Evolutionary conservation across 1,140 invertebrate species (phyloP), one percentile per base, ranked within the genome.

Genomic region (Dendrolimus kikuchii): DNA sequence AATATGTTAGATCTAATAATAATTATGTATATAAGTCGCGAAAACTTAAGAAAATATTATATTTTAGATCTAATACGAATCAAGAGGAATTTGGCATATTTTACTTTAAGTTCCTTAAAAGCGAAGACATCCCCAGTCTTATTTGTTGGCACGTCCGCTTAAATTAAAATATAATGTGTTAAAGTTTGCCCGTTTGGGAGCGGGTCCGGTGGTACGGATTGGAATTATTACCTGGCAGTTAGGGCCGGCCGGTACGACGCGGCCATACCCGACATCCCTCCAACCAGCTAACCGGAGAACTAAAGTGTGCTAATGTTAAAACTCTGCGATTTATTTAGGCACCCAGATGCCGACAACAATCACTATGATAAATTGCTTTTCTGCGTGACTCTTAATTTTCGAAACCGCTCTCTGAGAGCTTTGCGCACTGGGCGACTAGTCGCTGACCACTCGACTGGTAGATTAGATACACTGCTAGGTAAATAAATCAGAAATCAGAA

Each of bases 181-280:
- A 51, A 84, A 85, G 77, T 85, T 85, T 61, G 58, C 58, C 71
- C 69, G 62, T 80, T 82, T 61, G 59, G 58, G 71, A 79, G 74
- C 74, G 72, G 51, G 64, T 51, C 64, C 59, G 53, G 57, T 53
- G 64, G 54, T 75, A 64, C 78, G 74, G 77, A 80, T 81, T 81
- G 78, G 66, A 77, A 71, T 84, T 77, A 84, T 81, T 80, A 77
- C 79, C 79, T 80, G 74, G 64, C 64, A 62, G 60, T 55, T 59
- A 57, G 58, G 42, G 63, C 60, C 60, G 60, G 62, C 65, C 68
- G 62, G 62, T 40, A 51, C 55, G 45, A 40, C 52, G 43, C 41
- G 51, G 53, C 60, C 66, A 64, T 64, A 59, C 46, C 54, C 52
- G 40, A 5, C 52, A 10, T 9, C 53, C 52, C 38, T 59, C 53